Base-by-base conservation (phyloP, 2,888 invertebrate species). In the Leucophenga maculata region DNA sequence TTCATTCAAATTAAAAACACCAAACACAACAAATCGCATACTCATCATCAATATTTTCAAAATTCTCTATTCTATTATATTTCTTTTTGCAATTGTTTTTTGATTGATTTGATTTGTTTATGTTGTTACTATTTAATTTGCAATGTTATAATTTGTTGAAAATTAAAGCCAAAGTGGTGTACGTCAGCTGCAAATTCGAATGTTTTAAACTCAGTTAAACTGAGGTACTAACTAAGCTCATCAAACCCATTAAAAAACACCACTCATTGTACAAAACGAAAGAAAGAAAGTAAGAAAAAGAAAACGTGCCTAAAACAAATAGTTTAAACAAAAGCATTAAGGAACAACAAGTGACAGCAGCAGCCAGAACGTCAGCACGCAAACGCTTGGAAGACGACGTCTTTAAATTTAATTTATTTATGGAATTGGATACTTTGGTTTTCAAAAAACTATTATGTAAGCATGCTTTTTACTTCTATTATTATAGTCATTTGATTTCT, bases 361-460 rank as follows among this genome's bases (percentile, higher is more conserved):
- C 50, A 16, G 16, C n/a, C n/a, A n/a, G n/a, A n/a, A n/a, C 1
- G 50, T n/a, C 18, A 1, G 16, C 1, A n/a, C n/a, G 18, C 2
- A 13, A 2, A 50, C 50, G 50, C 50, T 3, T 6, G 13, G 50
- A n/a, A 50, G 50, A 50, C 50, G 50, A 50, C 50, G 18, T n/a
- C 50, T 78, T 79, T 82, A 70, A 78, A 77, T 82, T 83, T 80
- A 74, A 77, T 81, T 82, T 75, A 78, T 69, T 77, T 80, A 77
- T 80, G 75, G 75, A 74, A 84, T 83, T 83, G 83, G 83, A 84
- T 66, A 72, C 73, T 86, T 85, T 83, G 80, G 76, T 86, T 85
- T 85, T 83, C 78, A 83, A 83, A 85, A 82, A 50, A 75, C 72
- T 78, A 84, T 80, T 85, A 85, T 83, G 87, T 87, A 87, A 87